Conservation (phyloP, 2,797 vertebrate genomes). For the Lacerta viridis region DNA sequence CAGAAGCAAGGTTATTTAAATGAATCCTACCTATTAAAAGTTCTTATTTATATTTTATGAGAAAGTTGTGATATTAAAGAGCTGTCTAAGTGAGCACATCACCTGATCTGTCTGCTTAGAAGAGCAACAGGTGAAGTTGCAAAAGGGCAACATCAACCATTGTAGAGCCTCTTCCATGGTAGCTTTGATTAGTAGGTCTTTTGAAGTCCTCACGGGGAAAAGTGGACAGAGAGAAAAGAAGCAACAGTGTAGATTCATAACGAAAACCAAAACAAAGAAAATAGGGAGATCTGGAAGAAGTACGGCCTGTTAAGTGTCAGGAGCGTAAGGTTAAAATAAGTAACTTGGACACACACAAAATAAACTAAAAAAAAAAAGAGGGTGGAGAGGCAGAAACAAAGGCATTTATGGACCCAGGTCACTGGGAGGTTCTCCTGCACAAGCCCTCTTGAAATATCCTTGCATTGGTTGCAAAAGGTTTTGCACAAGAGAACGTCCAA, state of each 20-base stretch:
- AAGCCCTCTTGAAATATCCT: constrained; percentile 3
- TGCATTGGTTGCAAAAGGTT: not conserved
- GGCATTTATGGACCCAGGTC: not conserved
- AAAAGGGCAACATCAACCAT: constrained; percentile 52
- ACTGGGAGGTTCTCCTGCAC: not conserved
- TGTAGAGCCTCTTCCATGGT: constrained; percentile 67
- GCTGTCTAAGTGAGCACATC: constrained; percentile 57
- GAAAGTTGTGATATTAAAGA: constrained; percentile 52
- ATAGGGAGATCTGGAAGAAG: constrained; percentile 76
- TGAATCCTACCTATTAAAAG: constrained; percentile 58
- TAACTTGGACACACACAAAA: constrained; percentile 40
- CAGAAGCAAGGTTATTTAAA: constrained; percentile 65
- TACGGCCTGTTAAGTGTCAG: constrained; percentile 71
- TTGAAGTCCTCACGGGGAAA: constrained; percentile 77
- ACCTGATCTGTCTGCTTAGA: constrained; percentile 75
- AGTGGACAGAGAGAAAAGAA: constrained; percentile 76
- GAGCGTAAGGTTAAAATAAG: constrained; percentile 70
- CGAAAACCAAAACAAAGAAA: constrained; percentile 75
- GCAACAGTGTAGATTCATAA: constrained; percentile 68
- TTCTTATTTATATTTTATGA: constrained; percentile 57
- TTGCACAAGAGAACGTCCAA: constrained; percentile 24
- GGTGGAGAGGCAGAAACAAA: constrained; percentile 57
- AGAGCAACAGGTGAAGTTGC: constrained; percentile 63
- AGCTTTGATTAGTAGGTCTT: constrained; percentile 68
- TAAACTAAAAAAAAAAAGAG: not conserved